Percentiles rank a stretch among this genome's conserved stretches.
phyloP scores from a whole-genome alignment of 92 coral and sea anemone genomes.

The Actinostola sp. region DNA sequence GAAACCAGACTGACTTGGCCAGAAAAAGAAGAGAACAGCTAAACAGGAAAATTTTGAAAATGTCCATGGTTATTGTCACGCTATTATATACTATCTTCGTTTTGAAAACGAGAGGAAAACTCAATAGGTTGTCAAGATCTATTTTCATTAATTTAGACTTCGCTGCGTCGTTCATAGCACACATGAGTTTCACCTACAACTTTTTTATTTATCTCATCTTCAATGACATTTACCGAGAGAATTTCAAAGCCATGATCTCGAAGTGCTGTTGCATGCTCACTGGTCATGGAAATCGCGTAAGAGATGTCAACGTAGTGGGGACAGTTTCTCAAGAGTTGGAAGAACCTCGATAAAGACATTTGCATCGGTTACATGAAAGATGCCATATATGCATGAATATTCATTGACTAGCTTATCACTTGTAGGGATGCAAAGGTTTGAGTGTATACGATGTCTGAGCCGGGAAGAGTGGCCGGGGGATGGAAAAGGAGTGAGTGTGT shows the following conservation, averaged over 20 bases:
- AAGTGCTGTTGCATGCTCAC: no score
- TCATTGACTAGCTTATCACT: no score
- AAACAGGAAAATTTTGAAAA: not conserved
- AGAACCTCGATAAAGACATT: no score
- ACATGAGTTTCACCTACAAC: not conserved
- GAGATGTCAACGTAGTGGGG: no score
- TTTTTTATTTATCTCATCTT: not conserved
- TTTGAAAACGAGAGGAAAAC: not conserved
- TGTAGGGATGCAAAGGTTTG: no score
- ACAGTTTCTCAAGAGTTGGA: no score
- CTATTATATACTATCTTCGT: not conserved
- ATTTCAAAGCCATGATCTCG: not conserved
- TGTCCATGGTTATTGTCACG: not conserved
- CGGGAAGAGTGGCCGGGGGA: no score
- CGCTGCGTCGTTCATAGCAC: not conserved
- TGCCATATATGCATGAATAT: no score
- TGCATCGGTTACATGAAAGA: no score
- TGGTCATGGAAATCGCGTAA: no score
- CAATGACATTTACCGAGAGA: not conserved
- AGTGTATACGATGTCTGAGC: no score
- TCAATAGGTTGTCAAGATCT: not conserved
- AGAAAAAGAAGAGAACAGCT: not conserved
- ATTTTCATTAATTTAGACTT: not conserved
- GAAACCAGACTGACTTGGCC: not conserved
- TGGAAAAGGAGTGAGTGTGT: no score